These are phyloP conservation scores for Cetoscarus ocellatus DNA, from an alignment of 2,797 vertebrate genomes.

Conservation along the genomic window DNA sequence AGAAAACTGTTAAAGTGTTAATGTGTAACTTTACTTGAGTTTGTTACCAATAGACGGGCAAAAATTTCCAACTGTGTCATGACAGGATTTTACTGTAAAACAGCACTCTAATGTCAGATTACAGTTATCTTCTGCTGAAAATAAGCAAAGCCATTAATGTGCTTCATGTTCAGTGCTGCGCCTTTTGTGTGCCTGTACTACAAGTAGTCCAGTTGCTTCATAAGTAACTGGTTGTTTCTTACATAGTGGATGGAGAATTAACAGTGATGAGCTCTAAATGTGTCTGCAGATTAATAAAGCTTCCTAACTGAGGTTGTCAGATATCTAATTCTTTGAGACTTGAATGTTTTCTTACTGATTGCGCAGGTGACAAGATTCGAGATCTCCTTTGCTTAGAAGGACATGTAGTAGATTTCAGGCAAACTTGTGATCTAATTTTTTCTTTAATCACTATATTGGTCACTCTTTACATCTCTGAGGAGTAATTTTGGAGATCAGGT, in stretches of 20 bases:
- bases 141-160: slow-evolving; percentile 25
- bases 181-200: slow-evolving; percentile 49
- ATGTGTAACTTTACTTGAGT: slow-evolving; percentile 23
- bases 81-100: slow-evolving; percentile 3
- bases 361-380: too few relatives aligned
- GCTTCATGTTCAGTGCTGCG: slow-evolving; percentile 53
- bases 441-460: too few relatives aligned
- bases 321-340: too few relatives aligned
- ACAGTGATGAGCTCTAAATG: slow-evolving; percentile 44
- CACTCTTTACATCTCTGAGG: too few relatives aligned
- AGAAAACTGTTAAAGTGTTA: slow-evolving; percentile 23
- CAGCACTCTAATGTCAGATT: not conserved
- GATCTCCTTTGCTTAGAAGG: too few relatives aligned
- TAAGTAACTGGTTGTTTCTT: slow-evolving; percentile 54
- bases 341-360: too few relatives aligned
- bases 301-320: not conserved
- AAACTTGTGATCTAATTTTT: too few relatives aligned
- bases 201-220: slow-evolving; percentile 63
- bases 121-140: slow-evolving; percentile 22
- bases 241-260: slow-evolving; percentile 30
- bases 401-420: too few relatives aligned
- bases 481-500: too few relatives aligned
- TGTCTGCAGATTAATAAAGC: slow-evolving; percentile 71
- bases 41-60: slow-evolving; percentile 25
- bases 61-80: slow-evolving; percentile 18